These are phyloP conservation scores for Hetaerina americana DNA, from an alignment of 1,140 invertebrate genomes.

Conservation along the genomic window DNA sequence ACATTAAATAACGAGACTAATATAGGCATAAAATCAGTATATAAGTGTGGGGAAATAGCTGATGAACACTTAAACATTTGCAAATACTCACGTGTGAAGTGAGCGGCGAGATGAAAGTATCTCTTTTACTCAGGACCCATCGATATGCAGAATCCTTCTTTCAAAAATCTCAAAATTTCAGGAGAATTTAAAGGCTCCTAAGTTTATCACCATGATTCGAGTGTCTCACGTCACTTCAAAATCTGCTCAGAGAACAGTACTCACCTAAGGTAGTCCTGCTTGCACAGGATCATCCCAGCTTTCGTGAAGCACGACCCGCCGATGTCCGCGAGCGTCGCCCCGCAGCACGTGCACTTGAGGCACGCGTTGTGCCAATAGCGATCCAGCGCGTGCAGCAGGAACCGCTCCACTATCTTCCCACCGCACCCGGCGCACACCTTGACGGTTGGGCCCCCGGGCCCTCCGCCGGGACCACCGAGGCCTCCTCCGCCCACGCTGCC, in stretches of 20 bases:
- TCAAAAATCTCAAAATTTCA: too few relatives aligned
- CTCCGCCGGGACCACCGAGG: constrained; percentile 35
- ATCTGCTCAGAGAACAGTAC: constrained; percentile 18
- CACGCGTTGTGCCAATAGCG: constrained; percentile 88
- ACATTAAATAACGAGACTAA: too few relatives aligned
- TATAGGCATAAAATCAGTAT: too few relatives aligned
- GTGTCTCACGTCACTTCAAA: background rate
- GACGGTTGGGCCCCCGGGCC: constrained; percentile 26
- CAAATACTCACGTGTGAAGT: too few relatives aligned
- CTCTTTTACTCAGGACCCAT: too few relatives aligned
- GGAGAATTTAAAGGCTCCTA: too few relatives aligned
- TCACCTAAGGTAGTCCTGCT: constrained; percentile 86
- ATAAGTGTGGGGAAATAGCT: too few relatives aligned
- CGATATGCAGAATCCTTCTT: too few relatives aligned
- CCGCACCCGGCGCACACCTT: constrained; percentile 41
- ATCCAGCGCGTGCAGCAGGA: constrained; percentile 74
- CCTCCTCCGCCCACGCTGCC: constrained; percentile 38
- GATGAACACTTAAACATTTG: too few relatives aligned
- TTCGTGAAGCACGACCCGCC: constrained; percentile 81
- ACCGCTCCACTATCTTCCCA: constrained; percentile 76
- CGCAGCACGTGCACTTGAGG: constrained; percentile 82
- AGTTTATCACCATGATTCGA: too few relatives aligned
- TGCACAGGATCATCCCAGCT: constrained; percentile 85
- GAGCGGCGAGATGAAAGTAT: too few relatives aligned
- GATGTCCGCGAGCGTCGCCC: constrained; percentile 71